A percentile compares a stretch with the other conserved stretches of the same genome.
Evolutionary conservation across 2,113 vertebrate genomes (phyloP).

Genomic region (Heptranchias perlo): DNA sequence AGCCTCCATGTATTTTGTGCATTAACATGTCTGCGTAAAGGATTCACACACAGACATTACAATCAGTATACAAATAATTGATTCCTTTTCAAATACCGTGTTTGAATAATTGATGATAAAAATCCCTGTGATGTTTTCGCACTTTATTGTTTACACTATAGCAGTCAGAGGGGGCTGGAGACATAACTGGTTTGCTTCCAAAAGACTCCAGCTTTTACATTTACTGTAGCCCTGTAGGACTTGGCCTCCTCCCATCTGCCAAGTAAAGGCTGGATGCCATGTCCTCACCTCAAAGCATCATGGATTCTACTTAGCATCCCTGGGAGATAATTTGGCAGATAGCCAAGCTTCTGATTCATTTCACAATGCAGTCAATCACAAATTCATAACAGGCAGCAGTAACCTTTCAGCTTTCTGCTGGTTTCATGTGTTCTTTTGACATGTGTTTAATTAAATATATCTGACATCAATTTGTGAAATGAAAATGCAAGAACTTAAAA

Average conservation of each 20-base stretch:
- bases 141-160: conserved; percentile 49
- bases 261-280: conserved; percentile 64
- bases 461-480: conserved; percentile 45
- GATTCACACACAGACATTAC: not conserved
- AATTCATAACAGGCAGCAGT: conserved; percentile 71
- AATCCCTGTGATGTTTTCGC: conserved; percentile 42
- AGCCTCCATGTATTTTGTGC: not conserved
- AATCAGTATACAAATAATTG: not conserved
- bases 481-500: not conserved
- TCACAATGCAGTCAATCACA: conserved; percentile 66
- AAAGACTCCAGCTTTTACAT: conserved; percentile 46
- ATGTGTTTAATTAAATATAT: conserved; percentile 77
- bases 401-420: conserved; percentile 71
- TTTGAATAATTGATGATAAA: conserved; percentile 39
- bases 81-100: not conserved
- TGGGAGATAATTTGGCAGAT: conserved; percentile 68
- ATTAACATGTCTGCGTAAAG: not conserved
- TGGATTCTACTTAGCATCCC: conserved; percentile 68
- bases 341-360: conserved; percentile 75
- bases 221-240: conserved; percentile 59
- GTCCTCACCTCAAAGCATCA: conserved; percentile 69
- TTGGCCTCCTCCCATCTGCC: conserved; percentile 63
- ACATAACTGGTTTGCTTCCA: conserved; percentile 54
- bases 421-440: conserved; percentile 75
- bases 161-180: conserved; percentile 59